Conservation (phyloP, 2,888 invertebrate genomes). For the Conops quadrifasciatus region DNA sequence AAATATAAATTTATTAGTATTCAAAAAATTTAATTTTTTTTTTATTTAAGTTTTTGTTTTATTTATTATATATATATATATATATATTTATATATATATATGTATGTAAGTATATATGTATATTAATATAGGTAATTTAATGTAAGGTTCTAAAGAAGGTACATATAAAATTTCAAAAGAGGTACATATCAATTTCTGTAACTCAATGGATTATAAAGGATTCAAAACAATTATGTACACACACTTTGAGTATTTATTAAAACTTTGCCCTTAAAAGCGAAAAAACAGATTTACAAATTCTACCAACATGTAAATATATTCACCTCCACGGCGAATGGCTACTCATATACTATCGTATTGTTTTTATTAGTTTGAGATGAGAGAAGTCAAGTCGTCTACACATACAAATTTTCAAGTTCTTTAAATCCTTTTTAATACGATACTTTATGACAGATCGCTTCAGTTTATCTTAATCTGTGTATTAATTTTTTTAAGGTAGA, state of each 20-base stretch:
- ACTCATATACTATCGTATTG: too few species aligned
- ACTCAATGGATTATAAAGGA: constrained; percentile 2
- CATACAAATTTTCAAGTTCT: background rate
- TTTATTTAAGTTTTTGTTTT: constrained; percentile 33
- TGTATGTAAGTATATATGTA: too few species aligned
- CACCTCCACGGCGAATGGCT: too few species aligned
- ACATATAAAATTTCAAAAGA: background rate
- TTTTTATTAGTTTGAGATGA: background rate
- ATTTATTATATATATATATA: background rate
- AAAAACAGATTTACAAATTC: constrained; percentile 30
- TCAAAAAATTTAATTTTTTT: constrained; percentile 43
- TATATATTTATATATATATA: constrained; percentile 15
- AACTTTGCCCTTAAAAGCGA: constrained; percentile 9
- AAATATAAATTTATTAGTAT: constrained; percentile 46
- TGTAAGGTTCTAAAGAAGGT: background rate
- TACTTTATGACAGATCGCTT: too few species aligned
- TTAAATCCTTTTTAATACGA: background rate
- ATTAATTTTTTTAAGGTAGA: too few species aligned
- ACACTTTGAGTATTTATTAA: background rate
- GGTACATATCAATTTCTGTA: background rate
- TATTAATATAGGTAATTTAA: background rate
- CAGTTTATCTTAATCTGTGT: too few species aligned
- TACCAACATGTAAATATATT: constrained; percentile 14
- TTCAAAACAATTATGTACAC: background rate
- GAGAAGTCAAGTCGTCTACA: background rate